Evolutionary conservation across 2,797 vertebrate species (phyloP), one percentile per base, ranked within the genome.

Genomic region (Cephalopachus bancanus): DNA sequence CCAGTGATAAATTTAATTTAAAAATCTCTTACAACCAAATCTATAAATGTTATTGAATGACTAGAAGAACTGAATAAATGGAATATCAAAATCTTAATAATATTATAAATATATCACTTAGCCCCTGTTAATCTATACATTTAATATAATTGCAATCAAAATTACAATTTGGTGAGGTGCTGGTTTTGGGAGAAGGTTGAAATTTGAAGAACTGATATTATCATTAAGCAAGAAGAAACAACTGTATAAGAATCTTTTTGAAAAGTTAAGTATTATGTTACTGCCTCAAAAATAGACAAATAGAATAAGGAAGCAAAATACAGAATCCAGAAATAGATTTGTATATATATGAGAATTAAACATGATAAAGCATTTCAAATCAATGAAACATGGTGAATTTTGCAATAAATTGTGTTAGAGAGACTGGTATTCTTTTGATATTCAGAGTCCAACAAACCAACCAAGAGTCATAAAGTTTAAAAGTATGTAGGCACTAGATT

Each of bases 31-130:
- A 71, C 10, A 89, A 93, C 10, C 28, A 92, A 83, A 94, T 96
- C 60, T 95, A 53, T 83, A 83, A 60, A 44, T 51, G 28, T 30
- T 83, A 97, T 57, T 84, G 28, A 94, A 76, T 91, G 37, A 87
- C 59, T 7, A 62, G 53, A 75, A 84, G 49, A 96, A 28, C 3
- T 74, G 57, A 96, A 84, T 85, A 85, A 93, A 83, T 14, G 14
- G 16, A 94, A 91, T 57, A 83, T 79, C 37, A 83, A 85, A 86
- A 64, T 90, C 67, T 75, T 78, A 74, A 84, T 59, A 53, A 53
- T 51, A 91, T 7, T 95, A 1, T 49, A 91, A 94, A 67, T 55
- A 96, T 14, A 60, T 53, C 33, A 53, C 17, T 74, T 75, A 83
- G 17, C 37, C 64, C 8, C 37, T 53, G 1, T 76, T 78, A 93